Conservation (phyloP, 2,113 vertebrate genomes). For the Sceloporus tristichus region DNA sequence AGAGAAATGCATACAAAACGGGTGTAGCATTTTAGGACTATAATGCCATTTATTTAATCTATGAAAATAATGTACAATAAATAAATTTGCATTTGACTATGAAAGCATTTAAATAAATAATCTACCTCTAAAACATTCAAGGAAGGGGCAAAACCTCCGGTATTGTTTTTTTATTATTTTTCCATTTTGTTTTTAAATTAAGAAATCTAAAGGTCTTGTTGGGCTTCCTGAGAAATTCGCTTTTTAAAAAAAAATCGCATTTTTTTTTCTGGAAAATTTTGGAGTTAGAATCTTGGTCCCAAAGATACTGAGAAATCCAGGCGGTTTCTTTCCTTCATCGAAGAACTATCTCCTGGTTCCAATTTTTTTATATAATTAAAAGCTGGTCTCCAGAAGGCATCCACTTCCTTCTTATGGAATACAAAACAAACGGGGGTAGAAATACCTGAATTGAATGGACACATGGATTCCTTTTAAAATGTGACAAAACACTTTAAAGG, state of each 20-base stretch:
- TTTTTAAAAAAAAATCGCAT: slow-evolving; percentile 74
- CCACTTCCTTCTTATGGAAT: slow-evolving; percentile 22
- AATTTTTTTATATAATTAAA: neutral
- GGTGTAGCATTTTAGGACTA: slow-evolving; percentile 61
- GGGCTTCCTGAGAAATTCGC: slow-evolving; percentile 84
- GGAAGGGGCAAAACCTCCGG: slow-evolving; percentile 67
- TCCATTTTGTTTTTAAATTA: slow-evolving; percentile 58
- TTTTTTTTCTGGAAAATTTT: slow-evolving; percentile 10
- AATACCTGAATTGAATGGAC: slow-evolving; percentile 79
- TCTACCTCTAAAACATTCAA: slow-evolving; percentile 91
- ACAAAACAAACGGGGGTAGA: slow-evolving; percentile 62
- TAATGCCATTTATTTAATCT: slow-evolving; percentile 91
- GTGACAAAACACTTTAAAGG: neutral
- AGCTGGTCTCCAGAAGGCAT: no score
- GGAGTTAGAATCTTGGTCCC: neutral
- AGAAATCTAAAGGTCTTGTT: slow-evolving; percentile 79
- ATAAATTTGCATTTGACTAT: slow-evolving; percentile 94
- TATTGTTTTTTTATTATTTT: neutral
- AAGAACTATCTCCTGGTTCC: neutral
- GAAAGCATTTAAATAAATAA: slow-evolving; percentile 99
- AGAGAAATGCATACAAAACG: neutral
- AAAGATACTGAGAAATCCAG: neutral
- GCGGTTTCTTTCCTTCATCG: neutral
- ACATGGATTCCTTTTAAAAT: slow-evolving; percentile 25
- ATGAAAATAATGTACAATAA: slow-evolving; percentile 99